These are phyloP conservation scores for Phenacoccus solenopsis DNA, from an alignment of 1,140 invertebrate genomes.

Conservation along the genomic window DNA sequence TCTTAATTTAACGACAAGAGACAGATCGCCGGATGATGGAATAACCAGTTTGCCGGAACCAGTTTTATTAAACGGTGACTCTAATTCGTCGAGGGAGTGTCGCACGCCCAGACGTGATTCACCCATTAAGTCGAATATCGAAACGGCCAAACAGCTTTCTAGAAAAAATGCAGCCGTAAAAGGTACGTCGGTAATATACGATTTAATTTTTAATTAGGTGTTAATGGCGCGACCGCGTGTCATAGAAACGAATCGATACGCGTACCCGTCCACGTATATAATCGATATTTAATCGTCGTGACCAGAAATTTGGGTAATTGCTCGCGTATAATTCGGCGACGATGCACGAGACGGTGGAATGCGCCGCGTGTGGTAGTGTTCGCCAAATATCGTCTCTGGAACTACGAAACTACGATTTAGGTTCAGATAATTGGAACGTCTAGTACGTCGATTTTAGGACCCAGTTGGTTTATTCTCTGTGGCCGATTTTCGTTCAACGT, in stretches of 20 bases:
- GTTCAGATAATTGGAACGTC: too few relatives aligned
- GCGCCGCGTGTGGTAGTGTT: too few relatives aligned
- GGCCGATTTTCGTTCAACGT: too few relatives aligned
- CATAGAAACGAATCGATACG: background rate
- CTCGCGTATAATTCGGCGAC: too few relatives aligned
- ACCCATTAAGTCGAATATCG: background rate
- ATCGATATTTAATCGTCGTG: too few relatives aligned
- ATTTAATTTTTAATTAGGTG: conserved; percentile 3
- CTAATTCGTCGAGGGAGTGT: conserved; percentile 1
- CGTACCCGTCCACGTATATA: too few relatives aligned
- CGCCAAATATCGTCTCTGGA: too few relatives aligned
- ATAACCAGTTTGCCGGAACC: background rate
- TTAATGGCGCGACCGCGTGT: background rate
- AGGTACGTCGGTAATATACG: background rate
- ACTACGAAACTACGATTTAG: too few relatives aligned
- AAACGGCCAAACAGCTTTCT: background rate
- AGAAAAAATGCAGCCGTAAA: conserved; percentile 1
- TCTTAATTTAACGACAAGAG: conserved; percentile 25
- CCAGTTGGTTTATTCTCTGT: too few relatives aligned
- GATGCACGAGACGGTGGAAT: too few relatives aligned
- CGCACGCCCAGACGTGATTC: background rate
- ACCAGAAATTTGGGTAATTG: too few relatives aligned
- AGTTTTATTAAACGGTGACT: background rate
- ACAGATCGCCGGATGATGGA: background rate
- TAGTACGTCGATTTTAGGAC: too few relatives aligned